Evolutionary conservation across 2,888 invertebrate species (phyloP).

Genomic region (Tipula unca): DNA sequence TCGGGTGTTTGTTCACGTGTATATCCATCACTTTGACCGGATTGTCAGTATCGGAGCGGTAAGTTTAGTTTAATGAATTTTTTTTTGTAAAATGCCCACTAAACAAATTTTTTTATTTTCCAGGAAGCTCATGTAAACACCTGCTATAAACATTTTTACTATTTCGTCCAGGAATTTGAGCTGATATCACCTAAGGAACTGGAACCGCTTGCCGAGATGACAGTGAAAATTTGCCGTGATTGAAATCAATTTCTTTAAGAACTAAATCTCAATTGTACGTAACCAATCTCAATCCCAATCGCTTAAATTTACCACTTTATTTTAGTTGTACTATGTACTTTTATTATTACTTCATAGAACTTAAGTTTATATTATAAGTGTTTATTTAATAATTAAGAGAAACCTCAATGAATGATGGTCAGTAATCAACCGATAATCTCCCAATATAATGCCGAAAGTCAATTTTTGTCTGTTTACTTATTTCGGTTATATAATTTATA

Average conservation of each 20-base stretch:
- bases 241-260: constrained; percentile 14
- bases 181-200: constrained; percentile 74
- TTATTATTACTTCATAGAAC: background rate
- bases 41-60: constrained; percentile 80
- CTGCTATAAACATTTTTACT: constrained; percentile 91
- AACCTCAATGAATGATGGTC: background rate
- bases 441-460: background rate
- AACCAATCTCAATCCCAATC: background rate
- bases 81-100: constrained; percentile 22
- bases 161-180: constrained; percentile 81
- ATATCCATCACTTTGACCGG: constrained; percentile 89
- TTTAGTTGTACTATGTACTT: background rate
- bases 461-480: background rate
- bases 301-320: background rate
- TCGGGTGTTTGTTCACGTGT: constrained; percentile 87
- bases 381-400: background rate
- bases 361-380: background rate
- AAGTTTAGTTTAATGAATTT: constrained; percentile 39
- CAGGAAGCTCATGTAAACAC: constrained; percentile 85
- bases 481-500: background rate
- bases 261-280: background rate
- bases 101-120: constrained; percentile 22
- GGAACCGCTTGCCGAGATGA: constrained; percentile 75
- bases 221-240: constrained; percentile 60
- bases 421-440: background rate